A percentile compares a stretch with the other conserved stretches of the same genome.
Conservation (phyloP, 2,888 invertebrate species). For the Drosophila lutescens region DNA sequence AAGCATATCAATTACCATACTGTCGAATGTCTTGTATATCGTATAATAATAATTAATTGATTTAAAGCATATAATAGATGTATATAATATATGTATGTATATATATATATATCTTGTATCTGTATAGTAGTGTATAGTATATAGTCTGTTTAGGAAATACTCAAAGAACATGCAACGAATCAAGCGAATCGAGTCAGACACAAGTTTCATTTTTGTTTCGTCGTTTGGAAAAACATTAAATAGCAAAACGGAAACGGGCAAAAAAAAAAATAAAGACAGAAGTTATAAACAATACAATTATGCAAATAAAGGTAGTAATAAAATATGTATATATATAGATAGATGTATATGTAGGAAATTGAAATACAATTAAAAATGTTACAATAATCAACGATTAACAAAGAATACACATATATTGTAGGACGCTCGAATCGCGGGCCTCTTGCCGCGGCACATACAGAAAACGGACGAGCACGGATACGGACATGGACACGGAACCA, state of each 20-base stretch:
- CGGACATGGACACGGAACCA: background rate
- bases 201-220: conserved; percentile 16
- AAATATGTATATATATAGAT: conserved; percentile 10
- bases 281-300: conserved; percentile 24
- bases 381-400: conserved; percentile 71
- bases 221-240: conserved; percentile 37
- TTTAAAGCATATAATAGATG: conserved; percentile 45
- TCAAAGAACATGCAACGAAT: conserved; percentile 67
- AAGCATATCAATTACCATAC: conserved; percentile 54
- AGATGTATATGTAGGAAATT: conserved; percentile 40
- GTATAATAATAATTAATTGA: conserved; percentile 53
- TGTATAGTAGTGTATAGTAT: conserved; percentile 40
- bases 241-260: conserved; percentile 22
- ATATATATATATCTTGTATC: conserved; percentile 37
- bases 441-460: conserved; percentile 10
- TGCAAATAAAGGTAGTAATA: conserved; percentile 33
- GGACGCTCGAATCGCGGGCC: conserved; percentile 13
- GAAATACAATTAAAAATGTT: conserved; percentile 56
- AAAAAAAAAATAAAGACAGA: conserved; percentile 15
- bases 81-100: conserved; percentile 50
- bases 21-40: conserved; percentile 52
- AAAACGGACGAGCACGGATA: no score
- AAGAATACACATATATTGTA: conserved; percentile 52
- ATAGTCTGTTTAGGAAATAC: conserved; percentile 75
- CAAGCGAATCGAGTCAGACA: conserved; percentile 15